Percentiles rank a stretch among this genome's conserved stretches.
Conservation (phyloP, 2,113 vertebrate genomes). For the Erythrocercus mccallii region DNA sequence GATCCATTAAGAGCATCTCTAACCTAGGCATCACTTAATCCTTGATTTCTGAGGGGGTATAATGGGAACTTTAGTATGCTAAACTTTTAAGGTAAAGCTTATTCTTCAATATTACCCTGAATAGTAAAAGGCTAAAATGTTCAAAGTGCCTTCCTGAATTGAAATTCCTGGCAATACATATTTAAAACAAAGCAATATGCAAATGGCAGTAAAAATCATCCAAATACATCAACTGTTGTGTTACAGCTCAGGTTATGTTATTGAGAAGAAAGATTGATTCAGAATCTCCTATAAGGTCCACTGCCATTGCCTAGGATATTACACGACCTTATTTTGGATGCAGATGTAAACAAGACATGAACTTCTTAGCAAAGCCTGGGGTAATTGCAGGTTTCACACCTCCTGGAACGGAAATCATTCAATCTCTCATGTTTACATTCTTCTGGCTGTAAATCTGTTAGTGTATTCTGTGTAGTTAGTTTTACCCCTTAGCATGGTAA, state of each 20-base stretch:
- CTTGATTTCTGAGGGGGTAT: not conserved
- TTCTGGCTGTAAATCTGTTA: not conserved
- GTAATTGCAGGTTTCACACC: not conserved
- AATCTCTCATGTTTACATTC: not conserved
- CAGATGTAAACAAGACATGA: not conserved
- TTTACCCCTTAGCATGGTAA: not conserved
- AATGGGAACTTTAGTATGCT: not conserved
- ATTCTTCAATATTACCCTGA: not conserved
- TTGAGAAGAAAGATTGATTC: not conserved
- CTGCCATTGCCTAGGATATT: not conserved
- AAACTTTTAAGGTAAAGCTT: not conserved
- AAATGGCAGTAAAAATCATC: not conserved
- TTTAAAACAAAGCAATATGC: not conserved
- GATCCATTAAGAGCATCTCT: not conserved
- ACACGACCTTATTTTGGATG: not conserved
- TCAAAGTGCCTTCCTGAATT: not conserved
- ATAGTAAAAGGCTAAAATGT: not conserved
- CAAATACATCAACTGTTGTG: not conserved
- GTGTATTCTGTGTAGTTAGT: not conserved
- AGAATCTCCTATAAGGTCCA: not conserved
- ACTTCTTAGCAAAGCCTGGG: not conserved
- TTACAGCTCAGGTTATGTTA: not conserved
- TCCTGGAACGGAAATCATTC: not conserved
- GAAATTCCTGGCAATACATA: not conserved
- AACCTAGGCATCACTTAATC: not conserved